phyloP scores from a whole-genome alignment of 2,888 invertebrate species.

The Coenonympha glycerion region DNA sequence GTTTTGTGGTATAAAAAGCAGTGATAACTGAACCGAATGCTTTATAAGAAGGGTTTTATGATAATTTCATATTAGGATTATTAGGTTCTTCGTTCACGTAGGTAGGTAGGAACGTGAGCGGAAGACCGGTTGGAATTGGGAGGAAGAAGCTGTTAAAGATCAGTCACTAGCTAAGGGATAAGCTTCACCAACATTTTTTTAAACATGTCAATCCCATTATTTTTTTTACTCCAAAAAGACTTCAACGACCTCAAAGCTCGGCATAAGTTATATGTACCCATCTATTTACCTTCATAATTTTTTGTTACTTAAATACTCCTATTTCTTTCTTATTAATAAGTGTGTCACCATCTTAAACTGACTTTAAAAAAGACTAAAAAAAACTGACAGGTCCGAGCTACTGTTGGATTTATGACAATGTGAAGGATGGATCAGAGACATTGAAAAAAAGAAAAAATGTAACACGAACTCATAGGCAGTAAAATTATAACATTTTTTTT shows the following conservation, averaged over 20 bases:
- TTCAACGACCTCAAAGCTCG: conserved; percentile 5
- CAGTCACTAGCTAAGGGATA: neutral
- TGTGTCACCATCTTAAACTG: conserved; percentile 30
- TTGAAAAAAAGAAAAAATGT: conserved; percentile 15
- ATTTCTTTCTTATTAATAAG: conserved; percentile 17
- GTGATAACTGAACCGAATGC: conserved; percentile 8
- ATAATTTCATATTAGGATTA: conserved; percentile 8
- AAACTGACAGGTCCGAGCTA: conserved; percentile 42
- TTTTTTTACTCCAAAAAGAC: conserved; percentile 8
- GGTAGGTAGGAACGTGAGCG: neutral
- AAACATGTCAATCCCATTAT: neutral
- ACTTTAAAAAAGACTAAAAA: conserved; percentile 30
- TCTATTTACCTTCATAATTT: too few species aligned
- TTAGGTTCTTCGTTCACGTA: neutral
- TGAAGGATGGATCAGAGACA: conserved; percentile 21
- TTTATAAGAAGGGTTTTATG: conserved; percentile 7
- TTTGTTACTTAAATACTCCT: too few species aligned
- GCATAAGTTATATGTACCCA: neutral
- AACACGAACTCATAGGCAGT: conserved; percentile 22
- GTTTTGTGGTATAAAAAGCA: conserved; percentile 10
- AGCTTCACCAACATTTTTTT: neutral
- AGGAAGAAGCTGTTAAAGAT: neutral
- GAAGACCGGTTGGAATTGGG: neutral
- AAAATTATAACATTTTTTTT: conserved; percentile 22
- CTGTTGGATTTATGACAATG: conserved; percentile 47